Conservation (phyloP, 2,797 vertebrate genomes). For the Pangasius mekongensis region DNA sequence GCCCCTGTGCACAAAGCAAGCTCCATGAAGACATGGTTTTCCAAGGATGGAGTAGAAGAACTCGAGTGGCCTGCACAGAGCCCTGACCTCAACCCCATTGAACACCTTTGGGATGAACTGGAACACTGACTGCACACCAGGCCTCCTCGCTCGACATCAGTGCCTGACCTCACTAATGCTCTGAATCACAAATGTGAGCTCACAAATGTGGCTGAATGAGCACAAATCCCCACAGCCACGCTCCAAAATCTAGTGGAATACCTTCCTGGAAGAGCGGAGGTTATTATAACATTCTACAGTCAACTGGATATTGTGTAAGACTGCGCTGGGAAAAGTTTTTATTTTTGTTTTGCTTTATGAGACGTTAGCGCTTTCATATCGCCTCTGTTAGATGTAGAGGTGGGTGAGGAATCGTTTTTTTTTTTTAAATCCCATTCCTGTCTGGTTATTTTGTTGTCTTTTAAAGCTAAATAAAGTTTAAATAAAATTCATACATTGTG, state of each 20-base stretch:
- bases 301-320: neutral
- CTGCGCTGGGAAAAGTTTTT: neutral
- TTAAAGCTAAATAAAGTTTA: neutral
- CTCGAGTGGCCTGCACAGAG: no score
- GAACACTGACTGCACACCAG: neutral
- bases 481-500: neutral
- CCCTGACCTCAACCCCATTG: no score
- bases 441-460: neutral
- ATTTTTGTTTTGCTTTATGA: neutral
- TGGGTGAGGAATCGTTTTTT: neutral
- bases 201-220: neutral
- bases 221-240: neutral
- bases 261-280: neutral
- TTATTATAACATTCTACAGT: neutral
- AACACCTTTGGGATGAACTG: no score
- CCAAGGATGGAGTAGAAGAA: neutral
- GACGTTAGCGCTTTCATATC: neutral
- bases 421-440: neutral
- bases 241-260: neutral
- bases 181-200: no score
- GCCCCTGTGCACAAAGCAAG: neutral
- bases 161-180: neutral
- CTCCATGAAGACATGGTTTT: neutral
- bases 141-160: neutral
- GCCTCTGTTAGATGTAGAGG: neutral